A percentile compares a stretch with the other conserved stretches of the same genome.
phyloP scores from a whole-genome alignment of 1,140 invertebrate species.

The Drosophila ercepeae region DNA sequence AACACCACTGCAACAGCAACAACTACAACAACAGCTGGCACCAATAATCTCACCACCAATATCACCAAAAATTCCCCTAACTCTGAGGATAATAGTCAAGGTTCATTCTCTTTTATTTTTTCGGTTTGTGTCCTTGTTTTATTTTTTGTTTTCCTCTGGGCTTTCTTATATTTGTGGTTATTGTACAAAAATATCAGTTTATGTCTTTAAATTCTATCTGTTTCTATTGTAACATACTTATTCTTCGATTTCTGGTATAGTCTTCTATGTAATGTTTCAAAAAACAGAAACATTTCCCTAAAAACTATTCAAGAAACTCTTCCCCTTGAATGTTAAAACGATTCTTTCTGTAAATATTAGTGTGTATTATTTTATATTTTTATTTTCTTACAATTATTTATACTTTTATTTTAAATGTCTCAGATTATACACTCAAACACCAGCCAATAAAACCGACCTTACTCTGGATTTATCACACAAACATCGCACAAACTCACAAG shows the following conservation, averaged over 20 bases:
- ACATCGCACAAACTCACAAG: conserved; percentile 13
- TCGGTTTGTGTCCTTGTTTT: conserved; percentile 39
- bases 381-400: conserved; percentile 6
- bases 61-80: conserved; percentile 81
- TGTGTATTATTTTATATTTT: conserved; percentile 16
- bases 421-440: conserved; percentile 71
- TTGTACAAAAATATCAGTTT: neutral
- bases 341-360: conserved; percentile 6
- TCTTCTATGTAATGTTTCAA: no score
- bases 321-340: neutral
- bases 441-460: conserved; percentile 47
- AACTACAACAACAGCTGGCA: conserved; percentile 65
- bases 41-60: conserved; percentile 71
- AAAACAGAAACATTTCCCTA: no score
- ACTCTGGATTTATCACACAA: conserved; percentile 2
- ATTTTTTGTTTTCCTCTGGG: conserved; percentile 25
- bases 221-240: conserved; percentile 13
- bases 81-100: conserved; percentile 82
- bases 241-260: no score
- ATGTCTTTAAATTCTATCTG: neutral
- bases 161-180: conserved; percentile 18
- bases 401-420: conserved; percentile 27
- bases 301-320: neutral
- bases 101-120: conserved; percentile 77
- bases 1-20: conserved; percentile 48